phyloP scores from a whole-genome alignment of 2,888 invertebrate species.

The Criorhina ranunculi region DNA sequence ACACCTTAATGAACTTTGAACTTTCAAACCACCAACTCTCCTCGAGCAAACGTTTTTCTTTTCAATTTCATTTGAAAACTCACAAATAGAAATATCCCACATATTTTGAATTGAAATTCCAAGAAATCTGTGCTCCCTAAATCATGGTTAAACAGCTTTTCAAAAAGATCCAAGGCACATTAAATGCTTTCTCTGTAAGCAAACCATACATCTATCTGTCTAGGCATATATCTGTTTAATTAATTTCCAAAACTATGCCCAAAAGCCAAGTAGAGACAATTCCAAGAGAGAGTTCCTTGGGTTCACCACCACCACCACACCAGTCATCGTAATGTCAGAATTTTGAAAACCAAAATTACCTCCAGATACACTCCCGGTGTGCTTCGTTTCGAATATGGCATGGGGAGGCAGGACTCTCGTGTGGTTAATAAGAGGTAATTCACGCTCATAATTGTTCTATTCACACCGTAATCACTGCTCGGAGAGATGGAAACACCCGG shows the following conservation, averaged over 20 bases:
- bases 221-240: constrained; percentile 4
- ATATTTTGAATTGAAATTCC: not conserved
- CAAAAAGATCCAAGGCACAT: not conserved
- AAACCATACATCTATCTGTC: too few species aligned
- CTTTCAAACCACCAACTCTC: not conserved
- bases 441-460: constrained; percentile 70
- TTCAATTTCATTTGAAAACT: not conserved
- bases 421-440: constrained; percentile 63
- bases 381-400: not conserved
- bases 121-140: not conserved
- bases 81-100: not conserved
- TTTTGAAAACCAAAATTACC: constrained; percentile 22
- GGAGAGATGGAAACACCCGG: constrained; percentile 31
- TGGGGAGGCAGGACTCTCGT: constrained; percentile 25
- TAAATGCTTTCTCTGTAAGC: not conserved
- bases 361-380: not conserved
- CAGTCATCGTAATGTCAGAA: constrained; percentile 23
- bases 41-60: not conserved
- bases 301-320: not conserved
- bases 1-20: too few species aligned
- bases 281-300: constrained; percentile 1
- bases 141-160: not conserved
- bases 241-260: constrained; percentile 30
- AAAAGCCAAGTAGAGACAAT: constrained; percentile 21
- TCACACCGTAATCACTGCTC: constrained; percentile 69